A percentile compares a stretch with the other conserved stretches of the same genome.
Evolutionary conservation across 2,888 invertebrate species (phyloP).

Genomic region (Stomorhina lunata): DNA sequence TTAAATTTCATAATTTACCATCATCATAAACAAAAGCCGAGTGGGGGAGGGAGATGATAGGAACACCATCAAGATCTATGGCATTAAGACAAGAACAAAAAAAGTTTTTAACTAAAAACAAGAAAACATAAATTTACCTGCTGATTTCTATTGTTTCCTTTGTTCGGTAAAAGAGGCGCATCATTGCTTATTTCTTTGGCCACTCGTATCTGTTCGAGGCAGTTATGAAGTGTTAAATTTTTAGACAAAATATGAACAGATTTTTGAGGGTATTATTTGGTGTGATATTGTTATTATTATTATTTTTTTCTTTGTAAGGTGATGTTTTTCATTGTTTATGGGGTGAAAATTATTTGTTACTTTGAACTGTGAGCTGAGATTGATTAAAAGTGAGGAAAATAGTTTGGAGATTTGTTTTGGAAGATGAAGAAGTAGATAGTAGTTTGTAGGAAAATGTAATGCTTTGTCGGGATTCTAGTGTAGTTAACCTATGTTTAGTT

Average conservation of each 20-base stretch:
- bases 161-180: slow-evolving; percentile 34
- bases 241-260: slow-evolving; percentile 1
- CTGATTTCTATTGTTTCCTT: slow-evolving; percentile 60
- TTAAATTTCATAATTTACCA: slow-evolving; percentile 53
- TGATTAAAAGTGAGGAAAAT: too few species aligned
- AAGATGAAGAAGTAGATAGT: too few species aligned
- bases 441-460: too few species aligned
- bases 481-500: too few species aligned
- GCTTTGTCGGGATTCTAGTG: too few species aligned
- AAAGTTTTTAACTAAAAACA: neutral
- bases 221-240: slow-evolving; percentile 59
- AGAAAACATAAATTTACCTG: slow-evolving; percentile 58
- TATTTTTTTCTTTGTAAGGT: too few species aligned
- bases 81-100: too few species aligned
- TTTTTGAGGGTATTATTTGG: neutral
- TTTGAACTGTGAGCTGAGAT: too few species aligned
- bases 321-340: too few species aligned
- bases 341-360: too few species aligned
- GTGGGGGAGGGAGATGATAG: neutral
- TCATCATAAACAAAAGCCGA: slow-evolving; percentile 4
- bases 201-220: slow-evolving; percentile 60
- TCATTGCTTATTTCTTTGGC: too few species aligned
- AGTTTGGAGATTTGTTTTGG: too few species aligned
- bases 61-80: neutral
- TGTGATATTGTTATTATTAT: neutral